Conservation (phyloP, 2,888 invertebrate species). For the Sipha maydis region DNA sequence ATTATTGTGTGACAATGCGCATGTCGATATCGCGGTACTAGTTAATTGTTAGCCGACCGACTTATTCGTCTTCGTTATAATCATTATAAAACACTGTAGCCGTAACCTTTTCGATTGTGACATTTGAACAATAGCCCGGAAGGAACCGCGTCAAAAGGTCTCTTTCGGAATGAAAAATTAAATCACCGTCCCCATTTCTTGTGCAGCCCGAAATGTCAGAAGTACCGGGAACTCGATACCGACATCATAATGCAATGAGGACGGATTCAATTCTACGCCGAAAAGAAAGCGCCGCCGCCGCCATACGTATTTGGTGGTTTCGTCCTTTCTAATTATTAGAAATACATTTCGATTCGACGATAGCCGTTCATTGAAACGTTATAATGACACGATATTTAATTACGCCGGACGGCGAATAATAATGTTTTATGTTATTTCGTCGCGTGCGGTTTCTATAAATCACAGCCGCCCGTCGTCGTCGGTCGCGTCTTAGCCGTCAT, state of each 20-base stretch:
- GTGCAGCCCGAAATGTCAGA: constrained; percentile 29
- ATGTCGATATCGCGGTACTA: not conserved
- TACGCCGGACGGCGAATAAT: not conserved
- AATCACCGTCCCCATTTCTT: constrained; percentile 28
- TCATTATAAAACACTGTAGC: not conserved
- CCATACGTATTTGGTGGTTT: not conserved
- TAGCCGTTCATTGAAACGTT: not conserved
- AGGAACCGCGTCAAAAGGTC: constrained; percentile 39
- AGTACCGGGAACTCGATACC: not conserved
- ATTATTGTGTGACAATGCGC: too few species aligned
- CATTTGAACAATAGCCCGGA: constrained; percentile 31
- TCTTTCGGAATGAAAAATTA: not conserved
- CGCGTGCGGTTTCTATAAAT: constrained; percentile 13
- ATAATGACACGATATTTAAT: not conserved
- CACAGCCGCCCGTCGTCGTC: not conserved
- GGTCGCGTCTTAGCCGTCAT: not conserved
- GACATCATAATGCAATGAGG: not conserved
- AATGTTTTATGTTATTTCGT: not conserved
- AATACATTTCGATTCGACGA: constrained; percentile 1
- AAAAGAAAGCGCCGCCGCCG: not conserved
- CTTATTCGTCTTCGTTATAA: not conserved
- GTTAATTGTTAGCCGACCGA: constrained; percentile 4
- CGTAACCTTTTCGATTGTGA: constrained; percentile 34
- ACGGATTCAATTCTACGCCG: not conserved
- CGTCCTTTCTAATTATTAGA: constrained; percentile 2